Percentiles rank a stretch among this genome's conserved stretches.
Conservation (phyloP, 2,888 invertebrate genomes). For the Ochropleura leucogaster region DNA sequence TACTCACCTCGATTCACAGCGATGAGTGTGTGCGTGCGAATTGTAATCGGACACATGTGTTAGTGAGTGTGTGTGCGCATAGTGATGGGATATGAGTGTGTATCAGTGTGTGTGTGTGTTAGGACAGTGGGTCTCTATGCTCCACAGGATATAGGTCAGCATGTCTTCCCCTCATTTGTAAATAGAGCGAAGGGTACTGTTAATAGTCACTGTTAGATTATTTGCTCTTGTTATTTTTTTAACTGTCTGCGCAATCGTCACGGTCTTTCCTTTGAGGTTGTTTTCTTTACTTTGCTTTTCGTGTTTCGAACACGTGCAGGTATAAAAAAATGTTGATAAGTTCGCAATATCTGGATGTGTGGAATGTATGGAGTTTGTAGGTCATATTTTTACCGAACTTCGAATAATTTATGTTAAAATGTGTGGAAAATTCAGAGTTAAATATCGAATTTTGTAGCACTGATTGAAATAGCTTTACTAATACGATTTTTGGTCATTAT, state of each 20-base stretch:
- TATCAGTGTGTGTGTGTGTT: conserved; percentile 61
- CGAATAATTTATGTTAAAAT: too few species aligned
- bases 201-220: conserved; percentile 56
- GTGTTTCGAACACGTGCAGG: conserved; percentile 49
- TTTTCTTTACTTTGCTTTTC: conserved; percentile 46
- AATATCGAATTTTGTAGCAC: too few species aligned
- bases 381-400: neutral
- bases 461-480: neutral
- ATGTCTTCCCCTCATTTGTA: conserved; percentile 80
- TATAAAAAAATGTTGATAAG: conserved; percentile 45
- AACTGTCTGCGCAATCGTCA: conserved; percentile 24
- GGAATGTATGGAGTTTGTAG: neutral
- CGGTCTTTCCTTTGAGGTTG: conserved; percentile 53
- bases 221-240: conserved; percentile 50
- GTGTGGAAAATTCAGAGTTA: too few species aligned
- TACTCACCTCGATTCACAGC: neutral
- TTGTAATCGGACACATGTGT: conserved; percentile 8
- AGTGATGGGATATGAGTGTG: conserved; percentile 9
- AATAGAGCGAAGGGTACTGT: conserved; percentile 75
- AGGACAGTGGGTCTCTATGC: conserved; percentile 83
- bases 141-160: conserved; percentile 84
- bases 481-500: too few species aligned
- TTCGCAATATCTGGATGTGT: neutral
- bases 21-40: conserved; percentile 17
- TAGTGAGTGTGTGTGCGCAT: conserved; percentile 10